Conservation (phyloP, 1,140 invertebrate species). For the Trialeurodes vaporariorum region DNA sequence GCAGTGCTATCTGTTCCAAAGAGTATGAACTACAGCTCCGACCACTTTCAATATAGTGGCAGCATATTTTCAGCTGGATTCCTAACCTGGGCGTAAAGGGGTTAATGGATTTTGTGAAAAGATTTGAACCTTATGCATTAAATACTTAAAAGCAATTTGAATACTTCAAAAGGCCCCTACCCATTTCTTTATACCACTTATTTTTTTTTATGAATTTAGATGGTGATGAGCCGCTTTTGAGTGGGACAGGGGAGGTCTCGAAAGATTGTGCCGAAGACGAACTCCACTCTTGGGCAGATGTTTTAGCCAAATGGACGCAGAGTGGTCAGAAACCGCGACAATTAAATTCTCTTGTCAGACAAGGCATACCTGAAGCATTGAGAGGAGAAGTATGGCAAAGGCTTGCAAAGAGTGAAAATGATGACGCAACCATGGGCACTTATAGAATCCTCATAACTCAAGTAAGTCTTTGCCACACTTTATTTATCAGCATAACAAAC, state of each 20-base stretch:
- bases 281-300: constrained; percentile 83
- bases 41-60: too few species aligned
- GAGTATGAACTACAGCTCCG: too few species aligned
- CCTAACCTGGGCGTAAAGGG: too few species aligned
- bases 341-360: constrained; percentile 60
- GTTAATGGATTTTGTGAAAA: too few species aligned
- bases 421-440: constrained; percentile 75
- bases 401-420: constrained; percentile 72
- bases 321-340: constrained; percentile 65
- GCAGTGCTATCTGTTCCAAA: too few species aligned
- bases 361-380: constrained; percentile 90
- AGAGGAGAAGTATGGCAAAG: constrained; percentile 96
- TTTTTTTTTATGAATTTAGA: constrained; percentile 37
- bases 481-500: too few species aligned
- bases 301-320: constrained; percentile 60
- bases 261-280: constrained; percentile 91
- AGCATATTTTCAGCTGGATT: too few species aligned
- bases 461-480: constrained; percentile 43
- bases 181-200: background rate
- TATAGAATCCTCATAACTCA: constrained; percentile 88
- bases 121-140: too few species aligned
- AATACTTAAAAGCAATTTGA: background rate
- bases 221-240: constrained; percentile 90
- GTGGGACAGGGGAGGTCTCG: constrained; percentile 90
- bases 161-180: background rate